phyloP scores from a whole-genome alignment of 2,888 invertebrate genomes.

The Eremobia ochroleuca region DNA sequence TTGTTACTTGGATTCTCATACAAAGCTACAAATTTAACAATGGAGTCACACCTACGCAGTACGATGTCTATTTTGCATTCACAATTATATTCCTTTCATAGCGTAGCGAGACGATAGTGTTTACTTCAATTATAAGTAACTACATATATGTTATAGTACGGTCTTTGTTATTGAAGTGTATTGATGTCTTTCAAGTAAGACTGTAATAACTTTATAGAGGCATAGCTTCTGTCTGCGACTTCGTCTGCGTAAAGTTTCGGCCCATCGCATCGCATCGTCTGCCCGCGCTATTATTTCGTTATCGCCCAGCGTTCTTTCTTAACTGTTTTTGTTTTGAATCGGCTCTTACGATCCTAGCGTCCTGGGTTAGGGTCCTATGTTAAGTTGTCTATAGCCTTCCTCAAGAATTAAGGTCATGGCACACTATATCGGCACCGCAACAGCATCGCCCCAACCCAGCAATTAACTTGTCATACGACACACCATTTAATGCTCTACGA shows the following conservation, averaged over 20 bases:
- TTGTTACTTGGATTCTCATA: conserved; percentile 42
- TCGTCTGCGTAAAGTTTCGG: background rate
- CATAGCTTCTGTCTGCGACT: background rate
- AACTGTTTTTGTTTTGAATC: background rate
- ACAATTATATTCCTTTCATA: conserved; percentile 47
- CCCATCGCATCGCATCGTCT: background rate
- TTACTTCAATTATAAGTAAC: conserved; percentile 13
- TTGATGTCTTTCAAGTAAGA: conserved; percentile 1
- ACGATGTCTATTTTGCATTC: conserved; percentile 47
- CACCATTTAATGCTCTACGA: too few species aligned
- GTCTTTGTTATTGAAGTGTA: conserved; percentile 11
- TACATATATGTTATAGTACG: background rate
- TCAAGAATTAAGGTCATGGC: too few species aligned
- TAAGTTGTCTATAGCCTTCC: background rate
- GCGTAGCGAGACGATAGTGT: conserved; percentile 9
- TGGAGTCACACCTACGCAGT: conserved; percentile 56
- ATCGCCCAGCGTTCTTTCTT: background rate
- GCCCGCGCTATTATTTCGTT: background rate
- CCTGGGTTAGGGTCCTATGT: too few species aligned
- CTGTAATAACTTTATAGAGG: background rate
- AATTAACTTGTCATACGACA: too few species aligned
- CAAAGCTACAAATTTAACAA: conserved; percentile 56
- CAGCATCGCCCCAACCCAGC: too few species aligned
- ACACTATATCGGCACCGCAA: too few species aligned
- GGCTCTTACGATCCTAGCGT: too few species aligned